phyloP scores from a whole-genome alignment of 2,888 invertebrate genomes.

The Agrotis segetum region DNA sequence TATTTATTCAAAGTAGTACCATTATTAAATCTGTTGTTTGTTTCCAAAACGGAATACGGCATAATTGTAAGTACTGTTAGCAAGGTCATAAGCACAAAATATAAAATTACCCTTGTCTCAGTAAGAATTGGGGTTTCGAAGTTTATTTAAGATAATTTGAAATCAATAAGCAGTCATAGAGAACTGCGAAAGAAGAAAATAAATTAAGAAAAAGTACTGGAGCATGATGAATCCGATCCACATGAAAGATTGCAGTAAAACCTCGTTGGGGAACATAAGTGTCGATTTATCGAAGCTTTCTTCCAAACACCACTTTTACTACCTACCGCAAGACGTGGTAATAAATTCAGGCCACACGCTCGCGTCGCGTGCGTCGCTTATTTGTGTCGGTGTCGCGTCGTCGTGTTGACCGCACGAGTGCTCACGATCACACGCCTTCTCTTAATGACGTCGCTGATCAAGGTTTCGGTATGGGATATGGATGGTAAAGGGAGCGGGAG shows the following conservation, averaged over 20 bases:
- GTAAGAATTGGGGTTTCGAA: not conserved
- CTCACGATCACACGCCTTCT: conserved; percentile 61
- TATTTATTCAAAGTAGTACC: not conserved
- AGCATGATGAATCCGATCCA: not conserved
- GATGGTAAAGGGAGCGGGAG: conserved; percentile 19
- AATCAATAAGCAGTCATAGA: not conserved
- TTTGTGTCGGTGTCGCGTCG: conserved; percentile 51
- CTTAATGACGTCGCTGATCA: conserved; percentile 67
- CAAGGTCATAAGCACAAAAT: not conserved
- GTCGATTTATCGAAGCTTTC: conserved; percentile 6
- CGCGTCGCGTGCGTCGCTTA: conserved; percentile 55
- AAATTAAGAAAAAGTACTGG: not conserved
- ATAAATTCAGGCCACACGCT: conserved; percentile 50
- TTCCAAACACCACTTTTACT: conserved; percentile 4
- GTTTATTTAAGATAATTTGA: not conserved
- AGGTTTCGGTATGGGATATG: conserved; percentile 30
- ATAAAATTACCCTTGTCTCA: not conserved
- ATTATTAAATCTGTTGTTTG: too few species aligned
- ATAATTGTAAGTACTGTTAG: not conserved
- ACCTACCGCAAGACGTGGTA: conserved; percentile 24
- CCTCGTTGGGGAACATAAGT: not conserved
- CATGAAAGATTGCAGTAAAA: not conserved
- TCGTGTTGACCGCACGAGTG: conserved; percentile 64
- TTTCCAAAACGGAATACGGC: not conserved
- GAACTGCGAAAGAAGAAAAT: not conserved